phyloP scores from a whole-genome alignment of 30 jellyfish, hydroid and myxozoan genomes.

The Aurelia coerulea region DNA sequence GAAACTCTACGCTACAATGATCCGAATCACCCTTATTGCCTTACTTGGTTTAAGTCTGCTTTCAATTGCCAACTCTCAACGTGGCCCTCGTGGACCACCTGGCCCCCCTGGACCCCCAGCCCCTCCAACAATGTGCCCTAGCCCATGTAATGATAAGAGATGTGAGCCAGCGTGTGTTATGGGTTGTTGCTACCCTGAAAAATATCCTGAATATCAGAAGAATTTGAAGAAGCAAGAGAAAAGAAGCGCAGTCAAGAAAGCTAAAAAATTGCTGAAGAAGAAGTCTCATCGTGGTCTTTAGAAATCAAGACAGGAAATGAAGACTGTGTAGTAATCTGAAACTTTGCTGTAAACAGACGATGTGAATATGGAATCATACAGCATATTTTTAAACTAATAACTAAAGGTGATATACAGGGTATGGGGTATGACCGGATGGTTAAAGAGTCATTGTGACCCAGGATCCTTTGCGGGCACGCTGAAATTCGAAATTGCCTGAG shows the following conservation, averaged over 20 bases:
- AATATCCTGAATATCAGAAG: conserved; percentile 39
- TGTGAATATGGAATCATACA: background rate
- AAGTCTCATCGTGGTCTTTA: background rate
- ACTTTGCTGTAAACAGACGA: background rate
- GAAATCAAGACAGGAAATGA: background rate
- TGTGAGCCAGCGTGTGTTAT: conserved; percentile 71
- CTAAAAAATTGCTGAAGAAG: background rate
- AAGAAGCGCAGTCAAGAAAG: background rate
- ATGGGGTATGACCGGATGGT: too few relatives aligned
- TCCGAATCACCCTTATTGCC: too few relatives aligned
- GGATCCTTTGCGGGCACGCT: too few relatives aligned
- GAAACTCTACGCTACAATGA: too few relatives aligned
- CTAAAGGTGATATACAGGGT: too few relatives aligned
- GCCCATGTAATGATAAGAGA: conserved; percentile 41
- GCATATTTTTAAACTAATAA: too few relatives aligned
- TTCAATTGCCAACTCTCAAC: background rate
- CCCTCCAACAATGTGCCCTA: conserved; percentile 59
- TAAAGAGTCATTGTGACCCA: too few relatives aligned
- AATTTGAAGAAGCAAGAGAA: conserved; percentile 10
- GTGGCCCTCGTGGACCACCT: conserved; percentile 74
- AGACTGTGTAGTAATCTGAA: background rate
- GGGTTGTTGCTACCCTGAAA: conserved; percentile 66
- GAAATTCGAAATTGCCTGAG: too few relatives aligned
- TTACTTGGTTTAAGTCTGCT: too few relatives aligned
- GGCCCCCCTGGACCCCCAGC: conserved; percentile 74